Base-by-base conservation (phyloP, 2,113 vertebrate species). In the Heteronetta atricapilla region DNA sequence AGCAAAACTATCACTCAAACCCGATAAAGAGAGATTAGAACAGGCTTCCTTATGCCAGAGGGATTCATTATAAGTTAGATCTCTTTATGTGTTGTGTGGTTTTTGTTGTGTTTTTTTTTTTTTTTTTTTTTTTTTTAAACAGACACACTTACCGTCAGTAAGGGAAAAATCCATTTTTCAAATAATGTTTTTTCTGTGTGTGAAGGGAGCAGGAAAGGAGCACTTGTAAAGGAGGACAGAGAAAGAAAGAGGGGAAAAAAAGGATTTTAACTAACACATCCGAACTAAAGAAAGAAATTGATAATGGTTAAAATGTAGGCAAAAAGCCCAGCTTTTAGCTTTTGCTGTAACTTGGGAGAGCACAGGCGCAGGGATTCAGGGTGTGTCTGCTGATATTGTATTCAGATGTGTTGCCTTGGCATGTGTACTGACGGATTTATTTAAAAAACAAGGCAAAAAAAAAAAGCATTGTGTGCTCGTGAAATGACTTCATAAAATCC, bases 341-440 rank as follows among this genome's bases (percentile, higher is more conserved):
- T 90, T 77, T 96, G 80, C 91, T 94, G 90, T 91, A 96, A 96
- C 73, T 97, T 96, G 93, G 95, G 95, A 95, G 95, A 97, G 95
- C 88, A 92, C 50, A 95, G 94, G 88, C 97, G 14, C 91, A 96
- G 95, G 94, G 97, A 93, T 95, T 95, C 96, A 97, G 98, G 98
- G 97, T 98, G 97, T 98, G 98, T 97, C 97, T 97, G 82, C 84
- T 97, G 98, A 98, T 98, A 98, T 98, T 98, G 97, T 98, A 98
- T 98, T 98, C 98, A 98, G 97, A 98, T 98, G 98, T 98, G 97
- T 98, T 98, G 97, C 96, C 94, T 98, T 98, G 97, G 98, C 97
- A 96, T 97, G 95, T 97, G 97, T 98, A 97, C 97, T 97, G 97
- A 97, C 96, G 96, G 97, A 97, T 97, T 98, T 98, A 98, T 97